Evolutionary conservation across 2,888 invertebrate genomes (phyloP), one percentile per base, ranked within the genome.

Genomic region (Rhimphoctona megacephalus): DNA sequence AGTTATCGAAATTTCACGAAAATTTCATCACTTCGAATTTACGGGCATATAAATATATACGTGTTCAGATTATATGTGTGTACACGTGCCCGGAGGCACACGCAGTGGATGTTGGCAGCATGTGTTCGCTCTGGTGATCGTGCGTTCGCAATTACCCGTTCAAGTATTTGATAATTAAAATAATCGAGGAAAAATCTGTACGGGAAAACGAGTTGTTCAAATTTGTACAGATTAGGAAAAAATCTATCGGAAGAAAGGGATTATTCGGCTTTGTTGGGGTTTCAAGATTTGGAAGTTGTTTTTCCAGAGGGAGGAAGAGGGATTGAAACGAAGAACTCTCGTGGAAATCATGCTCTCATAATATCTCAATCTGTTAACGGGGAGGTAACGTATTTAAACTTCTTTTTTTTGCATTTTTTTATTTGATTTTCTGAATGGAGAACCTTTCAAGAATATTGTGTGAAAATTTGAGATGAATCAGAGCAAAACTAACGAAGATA

Each of bases 121-220:
- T 46, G n/a, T 70, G 46, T 57, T 52, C 57, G 69, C 54, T 43
- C 78, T 67, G 69, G 25, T 52, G 19, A 39, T 67, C 70, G 30
- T 70, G 54, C 72, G 72, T 30, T 77, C n/a, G 80, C 77, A 77
- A 83, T 83, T 83, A 80, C 39, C 25, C 54, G 80, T 80, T 83
- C 70, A 72, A 69, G 82, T 81, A 81, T 83, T 81, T 83, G 81
- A 79, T 79, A 70, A 84, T 86, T 84, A 70, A 76, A 82, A 79
- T 79, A 69, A 66, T 76, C 64, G 79, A 25, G 43, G 57, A 14
- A 61, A 61, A 30, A 30, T 30, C 17, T 17, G 61, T 17, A 17
- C 11, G 30, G 17, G 6, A 25, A 61, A 61, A 17, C 4, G 6
- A 4, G 7, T 14, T 5, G 14, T 25, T 57, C 14, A 5, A 6